Percentiles rank a stretch among this genome's conserved stretches.
These are phyloP conservation scores for Mycalesis mineus DNA, from an alignment of 2,888 invertebrate species.

Conservation along the genomic window DNA sequence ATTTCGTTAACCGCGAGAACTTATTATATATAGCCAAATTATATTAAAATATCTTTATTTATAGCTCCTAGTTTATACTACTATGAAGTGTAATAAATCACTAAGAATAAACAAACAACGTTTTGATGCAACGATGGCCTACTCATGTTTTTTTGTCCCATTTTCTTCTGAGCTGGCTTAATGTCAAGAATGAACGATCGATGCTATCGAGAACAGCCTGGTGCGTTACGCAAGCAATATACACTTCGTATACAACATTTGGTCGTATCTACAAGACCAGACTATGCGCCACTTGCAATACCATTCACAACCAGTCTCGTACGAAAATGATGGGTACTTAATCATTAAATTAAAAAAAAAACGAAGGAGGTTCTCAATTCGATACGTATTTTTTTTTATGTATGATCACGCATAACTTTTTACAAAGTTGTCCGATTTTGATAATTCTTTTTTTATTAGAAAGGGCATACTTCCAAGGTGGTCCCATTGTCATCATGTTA, in stretches of 20 bases:
- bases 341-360: not conserved
- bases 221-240: constrained; percentile 4
- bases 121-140: not conserved
- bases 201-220: constrained; percentile 5
- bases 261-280: not conserved
- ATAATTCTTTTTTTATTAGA: too few species aligned
- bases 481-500: too few species aligned
- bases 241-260: not conserved
- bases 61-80: not conserved
- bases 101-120: not conserved
- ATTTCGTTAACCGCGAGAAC: too few species aligned
- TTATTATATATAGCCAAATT: too few species aligned
- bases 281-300: not conserved
- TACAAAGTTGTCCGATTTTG: too few species aligned
- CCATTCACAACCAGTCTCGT: not conserved
- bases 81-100: not conserved
- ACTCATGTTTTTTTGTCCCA: constrained; percentile 1
- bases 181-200: constrained; percentile 5
- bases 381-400: too few species aligned
- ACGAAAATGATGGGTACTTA: not conserved
- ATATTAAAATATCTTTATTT: too few species aligned
- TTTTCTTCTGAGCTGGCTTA: constrained; percentile 4
- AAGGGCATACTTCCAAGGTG: too few species aligned
- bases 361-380: too few species aligned
- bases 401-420: too few species aligned